Percentiles rank a stretch among this genome's conserved stretches.
Evolutionary conservation across 2,113 vertebrate species (phyloP).

Genomic region (Varanus salvator): DNA sequence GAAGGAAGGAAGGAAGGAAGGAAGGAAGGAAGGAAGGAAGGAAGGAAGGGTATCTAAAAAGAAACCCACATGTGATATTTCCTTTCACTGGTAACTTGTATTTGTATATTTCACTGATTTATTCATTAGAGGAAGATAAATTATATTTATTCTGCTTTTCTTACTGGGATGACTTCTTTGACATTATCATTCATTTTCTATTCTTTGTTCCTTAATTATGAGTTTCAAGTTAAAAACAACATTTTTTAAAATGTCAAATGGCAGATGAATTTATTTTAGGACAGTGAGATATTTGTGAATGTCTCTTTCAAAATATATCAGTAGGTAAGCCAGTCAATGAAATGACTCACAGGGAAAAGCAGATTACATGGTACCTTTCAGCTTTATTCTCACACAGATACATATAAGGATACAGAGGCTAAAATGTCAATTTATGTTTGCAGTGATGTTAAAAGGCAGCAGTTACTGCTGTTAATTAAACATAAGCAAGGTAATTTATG

Average conservation of each 20-base stretch:
- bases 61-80: constrained; percentile 22
- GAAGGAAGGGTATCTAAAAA: constrained; percentile 32
- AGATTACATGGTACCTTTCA: not conserved
- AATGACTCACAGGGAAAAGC: not conserved
- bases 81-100: constrained; percentile 25
- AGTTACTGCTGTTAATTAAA: not conserved
- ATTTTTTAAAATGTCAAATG: constrained; percentile 43
- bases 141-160: constrained; percentile 74
- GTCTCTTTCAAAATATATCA: not conserved
- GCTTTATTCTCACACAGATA: not conserved
- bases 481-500: not conserved
- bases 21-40: constrained; percentile 8
- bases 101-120: constrained; percentile 46
- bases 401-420: not conserved
- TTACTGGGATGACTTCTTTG: constrained; percentile 78
- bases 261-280: constrained; percentile 29
- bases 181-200: constrained; percentile 80
- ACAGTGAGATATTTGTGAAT: constrained; percentile 7
- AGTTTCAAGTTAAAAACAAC: constrained; percentile 67
- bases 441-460: not conserved
- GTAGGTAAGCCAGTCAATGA: not conserved
- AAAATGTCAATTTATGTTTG: constrained; percentile 1
- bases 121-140: constrained; percentile 77
- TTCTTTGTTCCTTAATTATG: constrained; percentile 79
- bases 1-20: too few relatives aligned